Base-by-base conservation (phyloP, 2,797 vertebrate species). In the Hybognathus amarus region DNA sequence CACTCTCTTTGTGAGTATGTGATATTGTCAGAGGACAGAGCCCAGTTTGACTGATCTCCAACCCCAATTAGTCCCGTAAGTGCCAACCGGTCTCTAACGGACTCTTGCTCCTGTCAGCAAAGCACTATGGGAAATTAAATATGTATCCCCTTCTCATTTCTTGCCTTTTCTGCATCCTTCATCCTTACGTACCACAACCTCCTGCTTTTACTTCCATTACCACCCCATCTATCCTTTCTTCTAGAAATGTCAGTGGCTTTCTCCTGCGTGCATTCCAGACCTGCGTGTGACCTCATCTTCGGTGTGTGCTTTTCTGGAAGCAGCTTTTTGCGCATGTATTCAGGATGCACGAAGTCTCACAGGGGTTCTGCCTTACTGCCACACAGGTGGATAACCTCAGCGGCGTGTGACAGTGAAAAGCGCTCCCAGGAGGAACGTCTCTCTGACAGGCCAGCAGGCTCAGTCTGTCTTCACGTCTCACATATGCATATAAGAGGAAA, bases 401-500 rank as follows among this genome's bases (percentile, higher is more conserved):
- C 33, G 45, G 61, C 9, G 6, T 38, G 52, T 76, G 42, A 54
- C 79, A 38, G 71, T 77, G 54, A 85, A 81, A 85, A 30, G 79
- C 30, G 3, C 50, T 80, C 84, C 77, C 80, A 73, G 5, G 75
- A 52, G 52, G 27, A 80, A 59, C 1, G 12, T n/a, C n/a, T 77
- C 56, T 82, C 79, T 85, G 84, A 83, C 90, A 86, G 82, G 42
- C 87, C 86, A 90, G 87, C 90, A 83, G 84, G 85, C 91, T 88
- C 63, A 83, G 63, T 45, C 76, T 66, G 71, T 82, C 68, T 66
- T 27, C 22, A 18, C 2, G 15, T 56, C 27, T 66, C 59, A 79
- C 38, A 86, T 69, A 86, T 86, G 80, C 85, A 83, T 78, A 85
- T 73, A 18, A 86, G 69, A 30, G 59, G 69, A 77, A 68, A 83